These are phyloP conservation scores for Hiodon tergisus DNA, from an alignment of 2,113 vertebrate genomes.

Conservation along the genomic window DNA sequence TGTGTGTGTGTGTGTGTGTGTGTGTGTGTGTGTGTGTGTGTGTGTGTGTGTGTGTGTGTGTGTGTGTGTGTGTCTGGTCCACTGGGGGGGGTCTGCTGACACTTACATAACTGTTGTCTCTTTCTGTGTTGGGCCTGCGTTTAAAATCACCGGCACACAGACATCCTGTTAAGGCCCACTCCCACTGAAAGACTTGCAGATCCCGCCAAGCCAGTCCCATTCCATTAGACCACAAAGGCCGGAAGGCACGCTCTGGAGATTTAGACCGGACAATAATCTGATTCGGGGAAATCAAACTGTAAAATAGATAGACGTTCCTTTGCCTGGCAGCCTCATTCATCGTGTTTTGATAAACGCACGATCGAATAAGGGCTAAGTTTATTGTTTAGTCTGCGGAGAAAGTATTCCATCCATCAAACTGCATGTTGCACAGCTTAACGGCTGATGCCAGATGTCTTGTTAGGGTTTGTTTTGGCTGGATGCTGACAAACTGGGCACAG, in stretches of 20 bases:
- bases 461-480: not conserved
- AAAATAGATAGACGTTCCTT: constrained; percentile 48
- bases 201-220: constrained; percentile 26
- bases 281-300: constrained; percentile 50
- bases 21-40: too few relatives aligned
- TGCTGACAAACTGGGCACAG: not conserved
- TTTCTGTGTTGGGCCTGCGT: constrained; percentile 30
- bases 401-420: constrained; percentile 30
- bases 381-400: constrained; percentile 42
- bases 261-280: constrained; percentile 53
- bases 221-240: constrained; percentile 28
- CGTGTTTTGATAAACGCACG: constrained; percentile 38
- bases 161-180: not conserved
- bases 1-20: too few relatives aligned
- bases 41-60: too few relatives aligned
- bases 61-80: constrained; percentile 1
- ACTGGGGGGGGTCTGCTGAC: constrained; percentile 17
- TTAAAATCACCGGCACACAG: not conserved
- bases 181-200: not conserved
- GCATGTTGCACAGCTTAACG: constrained; percentile 14
- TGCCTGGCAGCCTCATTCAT: constrained; percentile 57
- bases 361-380: constrained; percentile 47
- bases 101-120: constrained; percentile 5
- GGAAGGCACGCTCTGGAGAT: constrained; percentile 38
- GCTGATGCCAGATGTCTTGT: constrained; percentile 11